A percentile compares a stretch with the other conserved stretches of the same genome.
Conservation (phyloP, 2,113 vertebrate species). For the Tenrec ecaudatus region DNA sequence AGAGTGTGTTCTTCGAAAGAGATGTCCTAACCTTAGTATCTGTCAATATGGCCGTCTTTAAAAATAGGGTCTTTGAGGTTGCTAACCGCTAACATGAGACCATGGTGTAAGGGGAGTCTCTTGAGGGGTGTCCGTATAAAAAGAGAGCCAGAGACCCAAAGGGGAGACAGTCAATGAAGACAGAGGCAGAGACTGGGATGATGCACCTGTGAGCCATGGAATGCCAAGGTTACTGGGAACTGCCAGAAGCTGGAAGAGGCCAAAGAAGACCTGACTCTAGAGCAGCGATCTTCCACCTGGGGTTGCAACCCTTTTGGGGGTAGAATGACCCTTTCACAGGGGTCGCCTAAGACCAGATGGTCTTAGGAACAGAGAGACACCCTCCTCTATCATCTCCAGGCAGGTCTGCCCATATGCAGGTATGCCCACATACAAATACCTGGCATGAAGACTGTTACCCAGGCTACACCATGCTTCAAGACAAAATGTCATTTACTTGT, state of each 20-base stretch:
- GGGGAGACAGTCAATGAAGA: neutral
- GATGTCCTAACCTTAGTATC: neutral
- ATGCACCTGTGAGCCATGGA: neutral
- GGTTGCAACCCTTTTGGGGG: too few relatives aligned
- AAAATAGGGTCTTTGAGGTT: neutral
- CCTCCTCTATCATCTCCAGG: too few relatives aligned
- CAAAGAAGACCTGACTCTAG: neutral
- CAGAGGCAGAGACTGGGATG: neutral
- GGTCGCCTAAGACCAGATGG: too few relatives aligned
- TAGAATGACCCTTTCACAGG: too few relatives aligned
- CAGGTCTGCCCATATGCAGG: too few relatives aligned
- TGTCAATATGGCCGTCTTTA: neutral
- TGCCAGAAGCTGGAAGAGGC: neutral
- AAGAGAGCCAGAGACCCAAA: neutral
- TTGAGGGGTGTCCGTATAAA: neutral
- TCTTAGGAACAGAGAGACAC: too few relatives aligned
- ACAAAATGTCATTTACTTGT: too few relatives aligned
- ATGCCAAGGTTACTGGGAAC: neutral
- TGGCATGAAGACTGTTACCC: too few relatives aligned
- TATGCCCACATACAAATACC: too few relatives aligned
- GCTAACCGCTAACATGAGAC: neutral
- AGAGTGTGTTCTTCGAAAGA: neutral
- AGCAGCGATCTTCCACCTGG: neutral
- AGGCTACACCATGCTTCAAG: too few relatives aligned
- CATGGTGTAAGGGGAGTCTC: neutral